A percentile compares a stretch with the other conserved stretches of the same genome.
phyloP scores from a whole-genome alignment of 2,888 invertebrate genomes.

The Lissonota sp. region DNA sequence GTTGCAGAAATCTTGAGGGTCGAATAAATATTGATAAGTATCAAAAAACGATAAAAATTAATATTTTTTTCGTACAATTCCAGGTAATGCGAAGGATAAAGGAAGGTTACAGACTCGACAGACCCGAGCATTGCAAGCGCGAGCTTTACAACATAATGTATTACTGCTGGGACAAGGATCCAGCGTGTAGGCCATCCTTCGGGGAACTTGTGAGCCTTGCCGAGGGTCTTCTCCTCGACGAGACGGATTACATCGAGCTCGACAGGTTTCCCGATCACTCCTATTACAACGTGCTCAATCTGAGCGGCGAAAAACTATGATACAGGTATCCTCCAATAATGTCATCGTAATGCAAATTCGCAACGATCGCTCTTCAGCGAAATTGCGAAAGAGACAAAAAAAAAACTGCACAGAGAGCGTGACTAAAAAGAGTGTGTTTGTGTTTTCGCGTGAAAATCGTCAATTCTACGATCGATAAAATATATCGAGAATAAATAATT shows the following conservation, averaged over 20 bases:
- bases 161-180: constrained; percentile 96
- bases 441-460: neutral
- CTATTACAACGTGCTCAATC: constrained; percentile 93
- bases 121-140: constrained; percentile 96
- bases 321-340: neutral
- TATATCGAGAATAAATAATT: neutral
- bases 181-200: constrained; percentile 93
- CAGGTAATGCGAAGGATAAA: constrained; percentile 89
- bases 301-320: constrained; percentile 93
- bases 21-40: no score
- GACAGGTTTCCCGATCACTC: constrained; percentile 97
- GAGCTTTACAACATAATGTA: constrained; percentile 98
- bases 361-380: neutral
- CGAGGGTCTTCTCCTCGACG: constrained; percentile 93
- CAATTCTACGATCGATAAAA: neutral
- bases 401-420: constrained; percentile 18
- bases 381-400: neutral
- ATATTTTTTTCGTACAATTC: constrained; percentile 64
- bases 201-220: constrained; percentile 92
- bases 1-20: no score
- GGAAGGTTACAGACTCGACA: constrained; percentile 95
- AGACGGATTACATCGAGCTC: constrained; percentile 96
- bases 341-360: no score
- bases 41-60: no score
- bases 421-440: constrained; percentile 4